Conservation (phyloP, 2,797 vertebrate species). For the Esox masquinongy region DNA sequence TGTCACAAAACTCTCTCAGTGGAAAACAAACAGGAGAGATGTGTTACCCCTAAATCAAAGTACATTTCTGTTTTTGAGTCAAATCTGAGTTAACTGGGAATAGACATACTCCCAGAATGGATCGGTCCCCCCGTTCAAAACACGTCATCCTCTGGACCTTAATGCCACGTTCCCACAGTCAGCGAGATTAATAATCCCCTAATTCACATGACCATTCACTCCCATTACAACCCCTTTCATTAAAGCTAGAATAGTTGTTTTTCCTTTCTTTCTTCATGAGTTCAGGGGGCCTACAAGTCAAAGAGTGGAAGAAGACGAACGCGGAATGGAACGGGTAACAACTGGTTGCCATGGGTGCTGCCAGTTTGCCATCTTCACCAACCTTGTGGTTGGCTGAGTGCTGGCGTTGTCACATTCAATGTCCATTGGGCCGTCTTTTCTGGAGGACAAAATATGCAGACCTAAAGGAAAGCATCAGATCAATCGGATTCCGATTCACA, state of each 20-base stretch:
- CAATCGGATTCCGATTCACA: conserved; percentile 39
- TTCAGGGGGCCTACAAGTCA: neutral
- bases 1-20: neutral
- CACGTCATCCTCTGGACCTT: neutral
- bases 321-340: neutral
- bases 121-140: neutral
- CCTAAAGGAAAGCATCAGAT: conserved; percentile 17
- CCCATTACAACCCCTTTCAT: neutral
- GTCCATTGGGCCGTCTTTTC: conserved; percentile 1
- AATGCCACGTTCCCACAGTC: conserved; percentile 3
- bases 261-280: neutral
- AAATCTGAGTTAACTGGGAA: neutral
- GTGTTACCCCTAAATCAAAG: neutral
- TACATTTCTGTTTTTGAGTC: neutral
- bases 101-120: neutral
- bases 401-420: neutral
- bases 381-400: conserved; percentile 4
- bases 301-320: neutral
- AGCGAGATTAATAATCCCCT: neutral
- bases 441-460: conserved; percentile 1
- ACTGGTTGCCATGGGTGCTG: neutral
- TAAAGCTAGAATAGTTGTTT: neutral
- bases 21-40: neutral
- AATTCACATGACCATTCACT: neutral
- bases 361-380: neutral